phyloP scores from a whole-genome alignment of 2,888 invertebrate genomes.

The Eulithis prunata region DNA sequence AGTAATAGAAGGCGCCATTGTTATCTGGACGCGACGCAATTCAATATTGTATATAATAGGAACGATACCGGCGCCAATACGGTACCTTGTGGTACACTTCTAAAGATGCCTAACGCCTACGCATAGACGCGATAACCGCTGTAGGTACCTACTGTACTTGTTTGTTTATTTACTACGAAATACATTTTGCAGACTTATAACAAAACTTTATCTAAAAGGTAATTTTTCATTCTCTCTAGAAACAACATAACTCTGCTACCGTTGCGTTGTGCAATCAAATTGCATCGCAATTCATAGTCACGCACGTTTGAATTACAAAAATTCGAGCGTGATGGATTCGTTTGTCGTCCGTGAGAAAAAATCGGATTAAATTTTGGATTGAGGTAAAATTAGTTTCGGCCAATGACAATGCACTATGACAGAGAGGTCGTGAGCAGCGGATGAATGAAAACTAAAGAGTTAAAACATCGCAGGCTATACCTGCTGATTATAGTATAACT shows the following conservation, averaged over 20 bases:
- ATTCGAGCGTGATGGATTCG: slow-evolving; percentile 37
- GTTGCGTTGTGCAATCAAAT: slow-evolving; percentile 17
- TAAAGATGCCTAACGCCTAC: slow-evolving; percentile 25
- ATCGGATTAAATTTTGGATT: slow-evolving; percentile 7
- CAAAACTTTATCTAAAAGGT: background rate
- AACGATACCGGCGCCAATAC: slow-evolving; percentile 25
- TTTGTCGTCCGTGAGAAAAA: slow-evolving; percentile 39
- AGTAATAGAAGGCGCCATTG: slow-evolving; percentile 14
- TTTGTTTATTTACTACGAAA: background rate
- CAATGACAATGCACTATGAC: slow-evolving; percentile 24
- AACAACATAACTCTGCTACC: slow-evolving; percentile 20
- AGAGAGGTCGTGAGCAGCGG: slow-evolving; percentile 22
- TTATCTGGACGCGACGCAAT: slow-evolving; percentile 19
- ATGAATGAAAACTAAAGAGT: slow-evolving; percentile 4
- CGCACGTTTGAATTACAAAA: slow-evolving; percentile 39
- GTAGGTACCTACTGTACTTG: background rate
- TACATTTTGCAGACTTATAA: background rate
- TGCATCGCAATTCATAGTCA: slow-evolving; percentile 22
- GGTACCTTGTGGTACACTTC: slow-evolving; percentile 10
- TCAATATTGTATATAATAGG: slow-evolving; percentile 11
- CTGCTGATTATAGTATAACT: too few species aligned
- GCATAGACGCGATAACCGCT: slow-evolving; percentile 10
- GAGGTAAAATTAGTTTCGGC: slow-evolving; percentile 35
- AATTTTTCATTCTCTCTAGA: background rate
- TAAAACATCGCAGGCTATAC: too few species aligned